Percentiles rank a stretch among this genome's conserved stretches.
Conservation (phyloP, 2,888 invertebrate genomes). For the Trichogramma dendrolimi region DNA sequence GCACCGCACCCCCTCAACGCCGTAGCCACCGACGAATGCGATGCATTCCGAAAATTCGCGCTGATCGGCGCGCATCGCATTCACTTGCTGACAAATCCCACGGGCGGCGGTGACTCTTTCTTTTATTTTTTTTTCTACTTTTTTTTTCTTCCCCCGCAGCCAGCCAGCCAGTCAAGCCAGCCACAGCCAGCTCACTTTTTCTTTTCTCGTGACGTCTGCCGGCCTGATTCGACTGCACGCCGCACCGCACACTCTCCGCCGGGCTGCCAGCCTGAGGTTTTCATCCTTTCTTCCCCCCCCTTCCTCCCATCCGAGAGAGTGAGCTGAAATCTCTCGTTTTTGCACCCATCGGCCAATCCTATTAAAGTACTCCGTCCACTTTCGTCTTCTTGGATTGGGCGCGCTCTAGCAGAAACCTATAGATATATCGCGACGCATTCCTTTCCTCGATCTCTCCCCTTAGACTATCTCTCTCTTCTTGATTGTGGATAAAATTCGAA, state of each 20-base stretch:
- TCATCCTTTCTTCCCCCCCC: not conserved
- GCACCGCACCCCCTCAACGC: not conserved
- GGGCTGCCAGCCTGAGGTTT: not conserved
- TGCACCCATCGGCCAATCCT: not conserved
- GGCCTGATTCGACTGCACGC: too few species aligned
- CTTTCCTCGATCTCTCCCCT: too few species aligned
- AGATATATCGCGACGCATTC: too few species aligned
- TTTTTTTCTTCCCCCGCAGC: too few species aligned
- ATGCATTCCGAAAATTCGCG: slow-evolving; percentile 1
- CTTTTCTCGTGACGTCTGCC: too few species aligned
- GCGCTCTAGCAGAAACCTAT: not conserved
- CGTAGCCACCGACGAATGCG: not conserved
- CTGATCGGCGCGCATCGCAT: not conserved
- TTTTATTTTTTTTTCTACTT: not conserved
- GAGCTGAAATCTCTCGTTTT: too few species aligned
- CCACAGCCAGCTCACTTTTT: too few species aligned
- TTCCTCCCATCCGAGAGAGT: not conserved
- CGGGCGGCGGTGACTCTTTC: not conserved
- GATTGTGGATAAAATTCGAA: not conserved
- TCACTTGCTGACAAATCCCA: slow-evolving; percentile 4
- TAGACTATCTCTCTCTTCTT: not conserved
- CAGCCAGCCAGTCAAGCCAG: too few species aligned
- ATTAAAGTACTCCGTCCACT: slow-evolving; percentile 13
- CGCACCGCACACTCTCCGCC: too few species aligned
- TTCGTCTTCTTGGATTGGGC: slow-evolving; percentile 10